Conservation (phyloP, 2,888 invertebrate species). For the Ametastegia equiseti region DNA sequence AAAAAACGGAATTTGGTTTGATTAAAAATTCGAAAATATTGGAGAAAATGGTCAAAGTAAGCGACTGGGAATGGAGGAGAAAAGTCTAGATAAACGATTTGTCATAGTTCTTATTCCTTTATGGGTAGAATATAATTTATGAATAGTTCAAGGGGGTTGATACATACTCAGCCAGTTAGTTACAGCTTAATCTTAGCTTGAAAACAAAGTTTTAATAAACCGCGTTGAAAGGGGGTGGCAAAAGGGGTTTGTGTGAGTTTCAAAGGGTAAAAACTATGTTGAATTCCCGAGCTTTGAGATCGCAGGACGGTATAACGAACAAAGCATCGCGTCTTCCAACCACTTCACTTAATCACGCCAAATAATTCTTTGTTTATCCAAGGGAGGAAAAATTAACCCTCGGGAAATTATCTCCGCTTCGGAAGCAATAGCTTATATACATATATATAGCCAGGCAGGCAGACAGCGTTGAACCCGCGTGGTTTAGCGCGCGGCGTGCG, state of each 20-base stretch:
- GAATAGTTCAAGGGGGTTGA: background rate
- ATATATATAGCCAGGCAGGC: conserved; percentile 48
- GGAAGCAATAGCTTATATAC: too few species aligned
- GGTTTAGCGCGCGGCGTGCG: conserved; percentile 51
- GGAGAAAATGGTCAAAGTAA: background rate
- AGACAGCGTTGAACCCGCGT: conserved; percentile 36
- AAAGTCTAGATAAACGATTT: too few species aligned
- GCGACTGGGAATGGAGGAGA: background rate
- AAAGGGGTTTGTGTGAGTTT: background rate
- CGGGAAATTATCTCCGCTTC: conserved; percentile 68
- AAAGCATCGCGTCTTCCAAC: conserved; percentile 27
- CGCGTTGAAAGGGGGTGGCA: background rate
- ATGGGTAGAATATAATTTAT: background rate
- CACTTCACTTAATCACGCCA: conserved; percentile 43
- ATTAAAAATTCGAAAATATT: background rate
- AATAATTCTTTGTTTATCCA: conserved; percentile 41
- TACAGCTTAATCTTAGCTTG: conserved; percentile 18
- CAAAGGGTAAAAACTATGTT: conserved; percentile 31
- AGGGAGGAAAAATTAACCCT: conserved; percentile 68
- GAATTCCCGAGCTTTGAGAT: background rate
- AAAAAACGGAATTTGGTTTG: too few species aligned
- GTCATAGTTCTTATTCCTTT: too few species aligned
- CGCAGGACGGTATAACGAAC: conserved; percentile 24
- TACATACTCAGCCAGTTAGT: background rate
- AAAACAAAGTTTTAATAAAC: conserved; percentile 35